Evolutionary conservation across 2,797 vertebrate genomes (phyloP), one percentile per base, ranked within the genome.

Genomic region (Lycodopsis pacificus): DNA sequence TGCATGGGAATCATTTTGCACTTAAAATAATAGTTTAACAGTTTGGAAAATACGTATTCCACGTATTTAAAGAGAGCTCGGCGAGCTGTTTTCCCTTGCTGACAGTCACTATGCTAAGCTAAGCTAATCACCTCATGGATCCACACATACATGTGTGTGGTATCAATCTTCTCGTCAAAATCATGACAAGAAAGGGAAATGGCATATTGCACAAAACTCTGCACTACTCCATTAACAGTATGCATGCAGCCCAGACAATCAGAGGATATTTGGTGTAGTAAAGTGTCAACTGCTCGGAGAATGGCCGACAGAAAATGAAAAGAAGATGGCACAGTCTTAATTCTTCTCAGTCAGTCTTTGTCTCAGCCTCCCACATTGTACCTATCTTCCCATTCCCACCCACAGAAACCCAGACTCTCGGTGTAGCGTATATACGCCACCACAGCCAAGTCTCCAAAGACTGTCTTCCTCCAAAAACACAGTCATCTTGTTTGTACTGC

Each of bases 401-500:
- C 76, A 84, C 86, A 84, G 69, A 84, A 89, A 84, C 4, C 71
- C 88, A 91, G 87, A 92, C 86, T 86, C 71, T 79, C 87, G 84
- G 91, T 88, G 80, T 77, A 22, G 79, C 5, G 1, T 32, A 32
- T 30, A 10, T 30, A 10, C 38, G 2, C 25, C 42, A 76, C 66
- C 73, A 66, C 82, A 75, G 88, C 90, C 89, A 91, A 93, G 83
- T 89, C 91, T 88, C 86, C 68, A 58, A 80, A 76, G 87, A 89
- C 88, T 22, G 82, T 85, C 87, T 92, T 91, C 93, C 91, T 94
- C 93, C 92, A 84, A 92, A 86, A 93, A 91, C 88, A 90, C 83
- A 77, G 85, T 92, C 91, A 91, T 95, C 89, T 92, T 95, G 90
- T 94, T 96, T 94, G 93, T 72, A 49, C 91, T 89, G 92, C 93